Conservation (phyloP, 92 coral and sea anemone genomes). For the Parazoanthus swiftii region DNA sequence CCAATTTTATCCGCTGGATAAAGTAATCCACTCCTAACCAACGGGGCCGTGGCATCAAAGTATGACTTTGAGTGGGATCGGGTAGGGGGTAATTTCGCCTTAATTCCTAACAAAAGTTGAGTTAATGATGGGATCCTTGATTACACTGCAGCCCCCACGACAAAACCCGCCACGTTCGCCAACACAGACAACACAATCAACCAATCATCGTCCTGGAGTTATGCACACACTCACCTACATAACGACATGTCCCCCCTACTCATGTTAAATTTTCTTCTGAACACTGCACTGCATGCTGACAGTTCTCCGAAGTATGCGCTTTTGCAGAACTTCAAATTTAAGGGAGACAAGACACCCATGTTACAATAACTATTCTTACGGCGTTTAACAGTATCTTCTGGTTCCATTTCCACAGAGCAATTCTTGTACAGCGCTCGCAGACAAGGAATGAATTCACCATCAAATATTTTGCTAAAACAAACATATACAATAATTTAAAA, state of each 20-base stretch:
- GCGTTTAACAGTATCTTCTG: background rate
- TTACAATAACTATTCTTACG: background rate
- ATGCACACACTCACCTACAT: constrained; percentile 9
- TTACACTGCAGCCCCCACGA: too few relatives aligned
- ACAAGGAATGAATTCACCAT: constrained; percentile 7
- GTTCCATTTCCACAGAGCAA: constrained; percentile 2
- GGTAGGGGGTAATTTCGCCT: too few relatives aligned
- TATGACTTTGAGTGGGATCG: too few relatives aligned
- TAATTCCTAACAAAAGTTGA: too few relatives aligned
- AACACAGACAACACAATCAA: background rate
- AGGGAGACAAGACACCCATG: background rate
- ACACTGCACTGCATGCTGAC: constrained; percentile 5
- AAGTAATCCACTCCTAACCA: too few relatives aligned
- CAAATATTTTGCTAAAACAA: constrained; percentile 19
- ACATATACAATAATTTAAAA: background rate
- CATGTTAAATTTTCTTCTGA: constrained; percentile 12
- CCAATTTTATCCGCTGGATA: too few relatives aligned
- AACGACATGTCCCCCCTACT: constrained; percentile 25
- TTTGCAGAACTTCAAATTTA: background rate
- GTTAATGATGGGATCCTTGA: too few relatives aligned
- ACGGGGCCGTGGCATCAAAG: too few relatives aligned
- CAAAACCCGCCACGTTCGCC: too few relatives aligned
- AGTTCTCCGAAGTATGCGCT: background rate
- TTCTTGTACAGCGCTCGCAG: constrained; percentile 19
- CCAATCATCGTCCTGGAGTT: background rate